Evolutionary conservation across 2,797 vertebrate species (phyloP), one percentile per base, ranked within the genome.

Genomic region (Carduelis carduelis): DNA sequence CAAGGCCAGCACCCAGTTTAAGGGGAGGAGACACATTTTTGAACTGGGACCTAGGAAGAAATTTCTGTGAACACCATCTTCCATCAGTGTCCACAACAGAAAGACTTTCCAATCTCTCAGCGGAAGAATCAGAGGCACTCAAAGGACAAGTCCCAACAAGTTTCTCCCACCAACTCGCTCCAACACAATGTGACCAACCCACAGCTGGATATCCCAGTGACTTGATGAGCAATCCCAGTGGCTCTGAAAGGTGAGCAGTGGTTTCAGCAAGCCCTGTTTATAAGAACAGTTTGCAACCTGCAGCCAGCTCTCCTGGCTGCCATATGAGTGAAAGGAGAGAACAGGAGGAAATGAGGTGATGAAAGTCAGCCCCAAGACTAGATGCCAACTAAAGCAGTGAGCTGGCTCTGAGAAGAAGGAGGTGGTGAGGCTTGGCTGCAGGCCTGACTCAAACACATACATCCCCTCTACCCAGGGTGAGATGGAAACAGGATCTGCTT

Each of bases 311-410:
- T 95, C 79, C 92, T 89, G 87, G 94, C 87, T 97, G 93, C 92
- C 92, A 90, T 52, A 80, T 90, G 94, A 95, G 69, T 85, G 92
- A 96, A 93, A 95, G 87, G 85, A 93, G 93, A 95, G 96, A 96
- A 96, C 89, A 91, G 84, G 95, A 96, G 89, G 94, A 96, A 97
- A 97, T 95, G 95, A 95, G 92, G 94, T 97, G 95, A 94, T 96
- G 94, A 95, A 96, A 96, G 81, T 93, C 95, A 96, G 96, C 56
- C 93, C 86, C 93, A 89, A 83, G 91, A 91, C 79, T 86, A 69
- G 46, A 95, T 95, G 95, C 94, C 96, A 97, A 97, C 2, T 43
- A 97, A 97, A 97, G 96, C 93, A 97, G 69, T 9, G 74, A 94
- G 91, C 69, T 96, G 93, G 91, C 92, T 90, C 80, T 69, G 57